A percentile compares a stretch with the other conserved stretches of the same genome.
Evolutionary conservation across 2,888 invertebrate genomes (phyloP).

Genomic region (Drosophila setosimentum): DNA sequence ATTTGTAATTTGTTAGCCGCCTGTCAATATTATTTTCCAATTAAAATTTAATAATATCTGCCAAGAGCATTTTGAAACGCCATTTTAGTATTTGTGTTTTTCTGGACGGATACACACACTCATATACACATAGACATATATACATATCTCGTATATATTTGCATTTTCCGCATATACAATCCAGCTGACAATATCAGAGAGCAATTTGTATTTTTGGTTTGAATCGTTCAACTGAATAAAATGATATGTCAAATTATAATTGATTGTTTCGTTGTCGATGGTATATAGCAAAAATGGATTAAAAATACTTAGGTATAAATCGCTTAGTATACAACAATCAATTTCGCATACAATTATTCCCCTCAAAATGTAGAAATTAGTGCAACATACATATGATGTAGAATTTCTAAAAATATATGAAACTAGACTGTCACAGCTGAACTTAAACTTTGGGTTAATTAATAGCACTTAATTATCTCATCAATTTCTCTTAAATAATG

Average conservation of each 20-base stretch:
- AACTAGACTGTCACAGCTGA: not conserved
- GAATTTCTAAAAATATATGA: not conserved
- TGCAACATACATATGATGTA: not conserved
- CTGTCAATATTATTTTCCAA: conserved; percentile 77
- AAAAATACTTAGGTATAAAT: conserved; percentile 28
- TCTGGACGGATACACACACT: not conserved
- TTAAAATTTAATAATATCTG: conserved; percentile 69
- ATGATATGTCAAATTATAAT: conserved; percentile 38
- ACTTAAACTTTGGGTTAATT: not conserved
- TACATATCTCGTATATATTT: not conserved
- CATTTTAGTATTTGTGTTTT: conserved; percentile 27
- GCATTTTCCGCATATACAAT: conserved; percentile 22
- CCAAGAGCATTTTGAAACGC: conserved; percentile 29
- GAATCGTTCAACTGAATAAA: conserved; percentile 14
- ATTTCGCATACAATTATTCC: conserved; percentile 5
- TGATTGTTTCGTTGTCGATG: conserved; percentile 21
- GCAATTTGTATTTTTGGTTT: conserved; percentile 25
- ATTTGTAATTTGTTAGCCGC: conserved; percentile 68
- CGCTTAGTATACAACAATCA: conserved; percentile 12
- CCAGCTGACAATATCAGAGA: conserved; percentile 29
- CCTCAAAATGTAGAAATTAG: not conserved
- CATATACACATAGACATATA: not conserved
- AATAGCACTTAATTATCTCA: not conserved
- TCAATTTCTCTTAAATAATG: conserved; percentile 8
- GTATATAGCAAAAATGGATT: conserved; percentile 26